Evolutionary conservation across 53 echinoderm and acorn worm genomes (phyloP), one percentile per base, ranked within the genome.

Genomic region (Mesocentrotus franciscanus): DNA sequence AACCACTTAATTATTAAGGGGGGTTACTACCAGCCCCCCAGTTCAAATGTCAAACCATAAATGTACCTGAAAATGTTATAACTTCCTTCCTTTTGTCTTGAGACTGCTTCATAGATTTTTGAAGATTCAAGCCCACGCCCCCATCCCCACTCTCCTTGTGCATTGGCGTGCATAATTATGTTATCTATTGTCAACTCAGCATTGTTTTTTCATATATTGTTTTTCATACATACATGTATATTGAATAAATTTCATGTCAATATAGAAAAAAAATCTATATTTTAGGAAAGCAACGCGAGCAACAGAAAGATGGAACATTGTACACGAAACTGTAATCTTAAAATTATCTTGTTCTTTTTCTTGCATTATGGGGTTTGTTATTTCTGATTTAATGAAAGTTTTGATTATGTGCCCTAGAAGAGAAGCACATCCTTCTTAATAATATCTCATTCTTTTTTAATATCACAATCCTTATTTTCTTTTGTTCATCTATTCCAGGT

Each of bases 401-500:
- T 74, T 68, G 6, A 68, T 68, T 68, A 66, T 22, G 66, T 66
- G 20, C 2, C 66, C 18, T 20, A 7, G 22, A 18, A 66, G 66
- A 8, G 24, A 68, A 68, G 22, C 22, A 68, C 26, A 68, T 68
- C 7, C 22, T 68, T 68, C 24, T 68, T 6, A 68, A 22, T 24
- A 1, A 68, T 24, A 62, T 26, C 24, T 26, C 8, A 68, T 24
- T 68, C 7, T 68, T 24, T 68, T 8, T 24, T 68, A 5, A 68
- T 24, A 6, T 49, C 49, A 68, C 22, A 24, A 68, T 68, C 34
- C 10, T 92, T 66, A 17, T 14, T 66, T 34, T 92, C 14, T 36
- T 35, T 22, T 92, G 7, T 17, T 70, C 58, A 26, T 90, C 18
- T 20, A n/a, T 56, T 85, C 22, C 95, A 98, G 98, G 98, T 98